Evolutionary conservation across 2,113 vertebrate species (phyloP), one percentile per base, ranked within the genome.

Genomic region (Nesoenas mayeri): DNA sequence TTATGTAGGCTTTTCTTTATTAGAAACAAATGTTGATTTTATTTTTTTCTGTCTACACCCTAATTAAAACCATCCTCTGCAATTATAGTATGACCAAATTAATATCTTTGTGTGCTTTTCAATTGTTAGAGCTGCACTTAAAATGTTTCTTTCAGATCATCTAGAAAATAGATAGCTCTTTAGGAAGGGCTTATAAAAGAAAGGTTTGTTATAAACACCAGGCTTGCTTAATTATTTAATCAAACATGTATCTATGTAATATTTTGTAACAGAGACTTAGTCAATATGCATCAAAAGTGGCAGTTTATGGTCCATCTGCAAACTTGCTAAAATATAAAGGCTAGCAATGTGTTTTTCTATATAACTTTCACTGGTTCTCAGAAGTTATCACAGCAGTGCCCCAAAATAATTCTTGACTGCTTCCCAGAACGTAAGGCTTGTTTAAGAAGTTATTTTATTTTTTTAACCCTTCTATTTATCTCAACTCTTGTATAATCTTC

Each of bases 21-120:
- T 94, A 88, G 95, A 97, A 97, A 83, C 91, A 95, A 97, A 97
- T 97, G 91, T 91, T 96, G 89, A 81, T 84, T 78, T 87, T 87
- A 89, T 56, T 72, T 94, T 93, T 89, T 92, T 60, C 57, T 91
- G 79, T 94, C 90, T 93, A 34, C 75, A 74, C 60, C 53, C 92
- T 92, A 90, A 95, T 92, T 89, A 96, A 93, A 95, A 78, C 75
- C 91, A 89, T 95, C 78, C 86, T 81, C 32, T 85, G 54, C 79
- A 91, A 93, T 95, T 96, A 81, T 8, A 79, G n/a, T 92, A 65
- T 89, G 94, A 96, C 73, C 91, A 89, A 82, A 79, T 96, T 53
- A 97, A 67, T 93, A 72, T 82, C 64, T 89, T 95, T 97, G 72
- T 94, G 85, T 95, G 74, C 69, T 92, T 97, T 89, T 79, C 75